These are phyloP conservation scores for Leptothorax acervorum DNA, from an alignment of 2,888 invertebrate species.

Conservation along the genomic window DNA sequence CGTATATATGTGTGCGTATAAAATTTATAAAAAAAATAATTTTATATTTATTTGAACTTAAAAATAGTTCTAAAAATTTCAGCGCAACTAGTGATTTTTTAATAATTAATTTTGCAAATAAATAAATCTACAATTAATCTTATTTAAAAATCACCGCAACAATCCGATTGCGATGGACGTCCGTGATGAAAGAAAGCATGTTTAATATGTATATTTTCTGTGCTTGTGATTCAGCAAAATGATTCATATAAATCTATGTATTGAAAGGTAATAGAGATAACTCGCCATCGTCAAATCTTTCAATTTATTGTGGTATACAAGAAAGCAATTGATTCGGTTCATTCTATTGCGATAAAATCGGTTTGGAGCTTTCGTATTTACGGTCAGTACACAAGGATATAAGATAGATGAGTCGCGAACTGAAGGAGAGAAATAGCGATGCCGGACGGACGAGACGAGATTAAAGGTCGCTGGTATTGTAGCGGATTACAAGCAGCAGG, in stretches of 20 bases:
- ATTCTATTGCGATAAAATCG: conserved; percentile 41
- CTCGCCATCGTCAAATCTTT: neutral
- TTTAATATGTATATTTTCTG: conserved; percentile 13
- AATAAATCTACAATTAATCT: neutral
- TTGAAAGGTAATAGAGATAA: neutral
- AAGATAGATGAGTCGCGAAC: conserved; percentile 17
- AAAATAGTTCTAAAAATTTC: neutral
- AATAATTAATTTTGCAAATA: neutral
- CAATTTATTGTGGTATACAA: conserved; percentile 37
- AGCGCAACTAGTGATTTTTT: neutral
- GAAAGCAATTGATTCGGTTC: conserved; percentile 21
- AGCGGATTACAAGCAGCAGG: conserved; percentile 49
- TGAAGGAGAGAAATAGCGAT: conserved; percentile 24
- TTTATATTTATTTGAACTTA: neutral
- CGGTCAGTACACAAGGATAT: conserved; percentile 51
- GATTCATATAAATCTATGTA: conserved; percentile 30
- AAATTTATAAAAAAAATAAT: neutral
- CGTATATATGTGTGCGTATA: neutral
- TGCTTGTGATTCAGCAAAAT: conserved; percentile 2
- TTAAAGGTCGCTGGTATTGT: conserved; percentile 57
- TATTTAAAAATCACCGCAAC: neutral
- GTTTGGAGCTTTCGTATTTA: conserved; percentile 52
- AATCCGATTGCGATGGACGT: neutral
- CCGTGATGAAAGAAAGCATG: neutral
- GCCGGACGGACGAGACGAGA: conserved; percentile 4